Conservation (phyloP, 2,113 vertebrate species). For the Microtus montanus region DNA sequence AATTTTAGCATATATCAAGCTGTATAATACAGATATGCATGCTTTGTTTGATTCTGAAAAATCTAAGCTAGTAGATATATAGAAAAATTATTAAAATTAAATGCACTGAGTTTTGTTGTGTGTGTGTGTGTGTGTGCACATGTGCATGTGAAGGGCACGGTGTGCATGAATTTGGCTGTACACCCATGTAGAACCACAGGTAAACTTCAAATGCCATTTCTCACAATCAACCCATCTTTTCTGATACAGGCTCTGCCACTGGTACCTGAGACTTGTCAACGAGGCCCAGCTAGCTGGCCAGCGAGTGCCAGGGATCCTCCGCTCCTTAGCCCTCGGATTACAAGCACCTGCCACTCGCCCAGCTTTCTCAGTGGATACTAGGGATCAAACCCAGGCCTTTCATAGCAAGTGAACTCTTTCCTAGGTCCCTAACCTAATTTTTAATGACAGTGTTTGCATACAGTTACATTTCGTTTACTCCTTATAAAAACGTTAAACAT, state of each 20-base stretch:
- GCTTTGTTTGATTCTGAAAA: neutral
- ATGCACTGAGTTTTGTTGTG: neutral
- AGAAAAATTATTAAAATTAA: constrained; percentile 20
- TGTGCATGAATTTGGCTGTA: neutral
- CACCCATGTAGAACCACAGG: neutral
- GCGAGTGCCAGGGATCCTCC: neutral
- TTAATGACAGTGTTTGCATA: neutral
- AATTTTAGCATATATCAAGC: neutral
- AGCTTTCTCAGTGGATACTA: neutral
- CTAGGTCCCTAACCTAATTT: neutral
- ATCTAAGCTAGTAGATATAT: neutral
- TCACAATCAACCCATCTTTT: neutral
- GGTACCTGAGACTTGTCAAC: neutral
- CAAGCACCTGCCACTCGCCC: neutral
- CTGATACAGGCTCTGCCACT: neutral
- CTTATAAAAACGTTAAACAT: neutral
- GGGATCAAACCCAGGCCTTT: neutral
- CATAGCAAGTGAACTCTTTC: neutral
- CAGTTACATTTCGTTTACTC: neutral
- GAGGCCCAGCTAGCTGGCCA: neutral
- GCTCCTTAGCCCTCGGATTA: neutral
- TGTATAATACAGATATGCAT: neutral
- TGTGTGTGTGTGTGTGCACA: neutral
- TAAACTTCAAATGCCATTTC: neutral
- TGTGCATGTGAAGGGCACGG: neutral